These are phyloP conservation scores for Tenthredo notha DNA, from an alignment of 2,888 invertebrate species.

Conservation along the genomic window DNA sequence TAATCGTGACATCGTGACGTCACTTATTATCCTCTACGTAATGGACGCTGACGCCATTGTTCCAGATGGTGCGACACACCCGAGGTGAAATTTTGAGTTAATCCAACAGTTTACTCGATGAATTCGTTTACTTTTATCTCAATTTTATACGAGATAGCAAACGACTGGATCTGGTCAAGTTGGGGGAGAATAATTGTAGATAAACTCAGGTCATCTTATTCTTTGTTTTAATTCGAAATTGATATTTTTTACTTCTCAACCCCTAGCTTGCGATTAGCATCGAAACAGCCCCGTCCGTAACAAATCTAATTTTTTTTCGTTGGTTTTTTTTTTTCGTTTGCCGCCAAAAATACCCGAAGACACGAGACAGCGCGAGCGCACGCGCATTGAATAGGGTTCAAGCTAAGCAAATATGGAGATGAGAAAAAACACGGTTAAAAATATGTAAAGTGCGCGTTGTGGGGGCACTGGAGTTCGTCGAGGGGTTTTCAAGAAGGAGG, in stretches of 20 bases:
- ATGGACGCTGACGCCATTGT: constrained; percentile 67
- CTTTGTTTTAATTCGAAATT: neutral
- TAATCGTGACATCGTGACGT: constrained; percentile 47
- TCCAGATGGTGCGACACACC: constrained; percentile 40
- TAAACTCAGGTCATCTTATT: neutral
- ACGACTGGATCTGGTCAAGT: neutral
- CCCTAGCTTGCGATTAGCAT: neutral
- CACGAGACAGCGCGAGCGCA: neutral
- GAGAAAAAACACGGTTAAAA: constrained; percentile 55
- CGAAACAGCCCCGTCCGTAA: constrained; percentile 19
- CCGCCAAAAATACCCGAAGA: constrained; percentile 38
- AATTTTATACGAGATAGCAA: neutral
- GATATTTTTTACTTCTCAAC: neutral
- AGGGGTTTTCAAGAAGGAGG: constrained; percentile 8
- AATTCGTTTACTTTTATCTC: neutral
- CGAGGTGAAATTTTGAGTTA: neutral
- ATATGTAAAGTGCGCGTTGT: constrained; percentile 52
- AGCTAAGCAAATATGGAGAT: constrained; percentile 55
- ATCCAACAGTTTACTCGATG: neutral
- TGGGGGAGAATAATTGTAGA: neutral
- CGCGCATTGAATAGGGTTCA: neutral
- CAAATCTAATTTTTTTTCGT: constrained; percentile 14
- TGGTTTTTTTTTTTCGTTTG: constrained; percentile 1
- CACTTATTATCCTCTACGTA: constrained; percentile 53
- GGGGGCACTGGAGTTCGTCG: constrained; percentile 22